Evolutionary conservation across 2,113 vertebrate species (phyloP), one percentile per base, ranked within the genome.

Genomic region (Tympanuchus pallidicinctus): DNA sequence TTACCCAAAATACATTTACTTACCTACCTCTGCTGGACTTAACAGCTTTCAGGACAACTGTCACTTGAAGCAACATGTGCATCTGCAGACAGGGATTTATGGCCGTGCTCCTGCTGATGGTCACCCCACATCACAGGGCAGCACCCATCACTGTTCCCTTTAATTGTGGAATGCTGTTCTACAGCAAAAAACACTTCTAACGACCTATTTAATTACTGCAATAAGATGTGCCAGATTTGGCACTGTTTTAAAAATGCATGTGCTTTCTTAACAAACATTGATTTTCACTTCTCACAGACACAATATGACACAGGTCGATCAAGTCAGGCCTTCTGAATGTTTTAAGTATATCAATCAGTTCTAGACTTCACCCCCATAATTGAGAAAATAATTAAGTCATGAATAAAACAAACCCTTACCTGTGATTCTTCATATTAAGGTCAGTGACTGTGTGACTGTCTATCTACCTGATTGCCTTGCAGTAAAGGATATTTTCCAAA

Each of bases 51-150:
- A 16, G 30, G 57, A 65, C 57, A 48, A n/a, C 20, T 4, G 5
- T 32, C n/a, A 34, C 47, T 52, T n/a, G 27, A 66, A 38, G 27
- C 5, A 12, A 40, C 40, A 47, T 3, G 0, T 28, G 48, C 50
- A 42, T 34, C 42, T 40, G 28, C 24, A 73, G 52, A 20, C 0
- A 8, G 32, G 32, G 69, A 66, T 27, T 17, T 16, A 30, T n/a
- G n/a, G 36, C 18, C 13, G 28, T 30, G 42, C 36, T 40, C 9
- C 25, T 24, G 15, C 40, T 13, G 18, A n/a, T 13, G 8, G 48
- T 1, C 40, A 34, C 48, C 30, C 11, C 28, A 21, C 4, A 1
- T 7, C 1, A 28, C 2, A 2, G 32, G 38, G 63, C 3, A 15
- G 63, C 32, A 24, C 40, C 30, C 30, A 32, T 19, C 56, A 11